phyloP scores from a whole-genome alignment of 2,797 vertebrate genomes.

The Hipposideros larvatus region DNA sequence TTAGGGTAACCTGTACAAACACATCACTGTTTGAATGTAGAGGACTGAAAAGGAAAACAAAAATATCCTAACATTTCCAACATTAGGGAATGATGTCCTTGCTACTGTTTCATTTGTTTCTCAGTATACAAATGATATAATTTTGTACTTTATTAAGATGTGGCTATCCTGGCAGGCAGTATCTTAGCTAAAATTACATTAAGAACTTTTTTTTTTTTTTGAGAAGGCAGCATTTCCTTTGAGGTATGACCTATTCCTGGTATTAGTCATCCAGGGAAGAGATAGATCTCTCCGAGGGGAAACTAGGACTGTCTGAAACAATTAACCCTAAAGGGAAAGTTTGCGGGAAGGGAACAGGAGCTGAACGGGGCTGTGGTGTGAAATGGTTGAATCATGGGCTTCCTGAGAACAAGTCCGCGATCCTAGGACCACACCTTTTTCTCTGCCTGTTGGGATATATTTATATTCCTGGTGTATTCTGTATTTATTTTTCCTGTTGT shows the following conservation, averaged over 20 bases:
- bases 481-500: neutral
- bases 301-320: neutral
- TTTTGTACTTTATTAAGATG: neutral
- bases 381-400: neutral
- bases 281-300: neutral
- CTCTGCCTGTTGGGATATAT: neutral
- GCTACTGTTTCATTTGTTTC: neutral
- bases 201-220: neutral
- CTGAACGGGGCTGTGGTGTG: neutral
- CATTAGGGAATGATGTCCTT: neutral
- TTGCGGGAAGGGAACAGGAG: neutral
- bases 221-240: neutral
- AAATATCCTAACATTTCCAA: neutral
- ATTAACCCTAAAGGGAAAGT: neutral
- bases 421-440: neutral
- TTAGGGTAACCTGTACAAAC: neutral
- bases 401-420: neutral
- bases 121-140: neutral
- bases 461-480: neutral
- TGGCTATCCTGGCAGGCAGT: neutral
- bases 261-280: conserved; percentile 8
- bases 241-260: neutral
- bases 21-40: neutral
- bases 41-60: conserved; percentile 13
- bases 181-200: neutral